Conservation (phyloP, 1,140 invertebrate genomes). For the Drosophila tropicalis region DNA sequence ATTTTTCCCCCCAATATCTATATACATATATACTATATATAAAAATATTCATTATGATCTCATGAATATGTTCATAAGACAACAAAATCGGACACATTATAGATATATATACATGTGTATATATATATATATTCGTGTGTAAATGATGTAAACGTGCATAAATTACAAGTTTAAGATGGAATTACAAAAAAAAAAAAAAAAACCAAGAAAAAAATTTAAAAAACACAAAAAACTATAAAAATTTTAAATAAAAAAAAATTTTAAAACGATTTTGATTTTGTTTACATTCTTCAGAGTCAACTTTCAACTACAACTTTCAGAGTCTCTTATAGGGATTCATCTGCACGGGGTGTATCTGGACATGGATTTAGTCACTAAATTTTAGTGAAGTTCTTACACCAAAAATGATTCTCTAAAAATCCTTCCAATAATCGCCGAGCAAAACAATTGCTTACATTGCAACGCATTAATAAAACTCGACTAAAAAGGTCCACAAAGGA, state of each 20-base stretch:
- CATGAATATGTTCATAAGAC: slow-evolving; percentile 80
- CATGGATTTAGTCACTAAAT: too few species aligned
- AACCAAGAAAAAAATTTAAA: slow-evolving; percentile 37
- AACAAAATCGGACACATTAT: slow-evolving; percentile 24
- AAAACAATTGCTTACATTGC: too few species aligned
- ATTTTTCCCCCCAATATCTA: slow-evolving; percentile 57
- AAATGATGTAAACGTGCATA: slow-evolving; percentile 71
- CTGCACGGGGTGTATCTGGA: too few species aligned
- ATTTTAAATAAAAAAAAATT: slow-evolving; percentile 22
- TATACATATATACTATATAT: slow-evolving; percentile 45
- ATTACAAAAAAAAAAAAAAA: slow-evolving; percentile 44
- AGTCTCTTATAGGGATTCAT: too few species aligned
- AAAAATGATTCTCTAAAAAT: too few species aligned
- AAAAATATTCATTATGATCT: slow-evolving; percentile 72
- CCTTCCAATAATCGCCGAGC: too few species aligned
- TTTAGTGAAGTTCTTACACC: too few species aligned
- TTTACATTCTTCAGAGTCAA: too few species aligned
- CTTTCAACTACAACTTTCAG: too few species aligned
- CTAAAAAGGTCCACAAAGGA: too few species aligned
- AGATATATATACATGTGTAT: slow-evolving; percentile 30
- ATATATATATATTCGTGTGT: slow-evolving; percentile 52
- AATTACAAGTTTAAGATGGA: slow-evolving; percentile 67
- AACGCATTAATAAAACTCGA: too few species aligned
- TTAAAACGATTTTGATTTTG: slow-evolving; percentile 1
- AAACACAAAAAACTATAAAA: slow-evolving; percentile 53